Percentiles rank a stretch among this genome's conserved stretches.
Evolutionary conservation across 2,113 vertebrate species (phyloP).

Genomic region (Piprites chloris): DNA sequence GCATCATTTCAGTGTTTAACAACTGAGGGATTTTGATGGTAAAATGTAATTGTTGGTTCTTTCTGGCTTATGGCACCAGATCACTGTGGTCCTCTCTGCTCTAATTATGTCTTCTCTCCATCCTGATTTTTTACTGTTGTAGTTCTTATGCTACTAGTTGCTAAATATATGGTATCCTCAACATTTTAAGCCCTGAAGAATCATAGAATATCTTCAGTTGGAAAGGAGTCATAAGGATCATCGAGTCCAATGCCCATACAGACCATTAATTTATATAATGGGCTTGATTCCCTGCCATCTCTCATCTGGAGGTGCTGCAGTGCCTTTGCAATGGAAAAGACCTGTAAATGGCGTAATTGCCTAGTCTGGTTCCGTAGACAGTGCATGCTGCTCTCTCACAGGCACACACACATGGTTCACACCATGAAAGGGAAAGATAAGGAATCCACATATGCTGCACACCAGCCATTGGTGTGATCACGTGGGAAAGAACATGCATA

Average conservation of each 20-base stretch:
- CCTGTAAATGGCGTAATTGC: background rate
- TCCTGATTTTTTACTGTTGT: background rate
- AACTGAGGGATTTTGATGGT: background rate
- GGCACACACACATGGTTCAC: background rate
- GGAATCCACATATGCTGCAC: background rate
- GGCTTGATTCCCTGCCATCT: background rate
- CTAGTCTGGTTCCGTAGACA: background rate
- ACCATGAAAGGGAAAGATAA: background rate
- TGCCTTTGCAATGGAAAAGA: background rate
- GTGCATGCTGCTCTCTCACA: accelerated
- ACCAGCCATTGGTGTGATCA: background rate
- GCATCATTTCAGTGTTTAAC: background rate
- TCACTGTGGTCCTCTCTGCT: background rate
- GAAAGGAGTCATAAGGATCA: background rate
- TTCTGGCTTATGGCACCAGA: background rate
- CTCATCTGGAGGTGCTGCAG: background rate
- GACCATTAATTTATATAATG: background rate
- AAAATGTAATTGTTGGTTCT: background rate
- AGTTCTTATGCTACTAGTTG: background rate
- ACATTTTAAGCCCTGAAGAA: background rate
- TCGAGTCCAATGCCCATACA: accelerated
- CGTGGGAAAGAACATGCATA: background rate
- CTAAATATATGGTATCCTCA: background rate
- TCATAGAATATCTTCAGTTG: background rate
- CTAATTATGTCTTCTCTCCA: background rate